Conservation (phyloP, 1,140 invertebrate genomes). For the Marisa cornuarietis region DNA sequence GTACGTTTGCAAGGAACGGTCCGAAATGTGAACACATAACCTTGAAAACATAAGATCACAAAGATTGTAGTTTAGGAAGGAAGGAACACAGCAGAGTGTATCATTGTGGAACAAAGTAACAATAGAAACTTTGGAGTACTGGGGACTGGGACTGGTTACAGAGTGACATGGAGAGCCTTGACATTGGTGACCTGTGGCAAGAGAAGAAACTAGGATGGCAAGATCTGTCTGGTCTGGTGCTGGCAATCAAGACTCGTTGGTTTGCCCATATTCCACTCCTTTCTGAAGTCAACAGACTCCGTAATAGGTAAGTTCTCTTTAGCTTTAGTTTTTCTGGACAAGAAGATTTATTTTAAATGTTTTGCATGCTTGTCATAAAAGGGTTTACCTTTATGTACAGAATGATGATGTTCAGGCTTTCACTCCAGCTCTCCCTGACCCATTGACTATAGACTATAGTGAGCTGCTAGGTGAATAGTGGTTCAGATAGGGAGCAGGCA, state of each 20-base stretch:
- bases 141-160: neutral
- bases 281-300: constrained; percentile 28
- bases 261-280: constrained; percentile 29
- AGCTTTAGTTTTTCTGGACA: neutral
- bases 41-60: too few species aligned
- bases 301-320: constrained; percentile 19
- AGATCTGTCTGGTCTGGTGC: constrained; percentile 18
- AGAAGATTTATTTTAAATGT: neutral
- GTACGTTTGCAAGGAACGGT: too few species aligned
- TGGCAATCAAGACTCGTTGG: constrained; percentile 30
- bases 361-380: neutral
- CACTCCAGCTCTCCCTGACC: too few species aligned
- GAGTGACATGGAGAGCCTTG: constrained; percentile 28
- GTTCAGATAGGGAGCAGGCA: too few species aligned
- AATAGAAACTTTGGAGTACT: too few species aligned
- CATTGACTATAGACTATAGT: too few species aligned
- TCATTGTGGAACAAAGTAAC: too few species aligned
- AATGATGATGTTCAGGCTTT: neutral
- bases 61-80: too few species aligned
- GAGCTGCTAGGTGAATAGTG: too few species aligned
- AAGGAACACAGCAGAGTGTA: too few species aligned
- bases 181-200: constrained; percentile 28
- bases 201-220: constrained; percentile 1
- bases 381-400: neutral
- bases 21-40: too few species aligned